These are phyloP conservation scores for Notospermus geniculatus DNA, from an alignment of 1,140 invertebrate genomes.

Conservation along the genomic window DNA sequence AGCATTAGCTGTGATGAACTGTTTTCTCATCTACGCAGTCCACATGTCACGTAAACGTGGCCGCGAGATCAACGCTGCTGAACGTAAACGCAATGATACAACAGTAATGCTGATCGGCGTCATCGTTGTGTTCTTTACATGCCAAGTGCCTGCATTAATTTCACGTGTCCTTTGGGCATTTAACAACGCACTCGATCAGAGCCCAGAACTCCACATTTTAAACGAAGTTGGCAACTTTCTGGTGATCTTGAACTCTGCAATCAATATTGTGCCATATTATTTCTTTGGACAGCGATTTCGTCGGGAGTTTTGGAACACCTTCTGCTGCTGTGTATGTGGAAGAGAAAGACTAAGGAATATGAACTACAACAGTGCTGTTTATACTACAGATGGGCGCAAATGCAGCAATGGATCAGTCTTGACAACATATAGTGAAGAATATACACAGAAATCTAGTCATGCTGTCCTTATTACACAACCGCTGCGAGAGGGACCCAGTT, in stretches of 20 bases:
- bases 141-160: slow-evolving; percentile 52
- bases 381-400: too few relatives aligned
- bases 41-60: slow-evolving; percentile 44
- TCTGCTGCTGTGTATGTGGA: slow-evolving; percentile 38
- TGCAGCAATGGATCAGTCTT: too few relatives aligned
- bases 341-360: too few relatives aligned
- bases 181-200: slow-evolving; percentile 19
- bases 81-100: slow-evolving; percentile 53
- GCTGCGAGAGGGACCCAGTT: too few relatives aligned
- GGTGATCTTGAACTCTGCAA: slow-evolving; percentile 52
- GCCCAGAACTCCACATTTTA: slow-evolving; percentile 32
- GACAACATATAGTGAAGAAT: too few relatives aligned
- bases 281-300: slow-evolving; percentile 53
- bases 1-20: slow-evolving; percentile 47
- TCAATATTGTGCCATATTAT: slow-evolving; percentile 56
- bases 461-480: too few relatives aligned
- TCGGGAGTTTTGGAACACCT: slow-evolving; percentile 45
- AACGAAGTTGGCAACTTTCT: slow-evolving; percentile 53
- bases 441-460: too few relatives aligned
- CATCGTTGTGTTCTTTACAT: slow-evolving; percentile 52
- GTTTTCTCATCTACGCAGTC: slow-evolving; percentile 51
- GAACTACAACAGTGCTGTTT: too few relatives aligned
- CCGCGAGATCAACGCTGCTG: slow-evolving; percentile 44
- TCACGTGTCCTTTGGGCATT: slow-evolving; percentile 52
- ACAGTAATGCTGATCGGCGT: slow-evolving; percentile 55